Conservation (phyloP, 2,797 vertebrate species). For the Lagodon rhomboides region DNA sequence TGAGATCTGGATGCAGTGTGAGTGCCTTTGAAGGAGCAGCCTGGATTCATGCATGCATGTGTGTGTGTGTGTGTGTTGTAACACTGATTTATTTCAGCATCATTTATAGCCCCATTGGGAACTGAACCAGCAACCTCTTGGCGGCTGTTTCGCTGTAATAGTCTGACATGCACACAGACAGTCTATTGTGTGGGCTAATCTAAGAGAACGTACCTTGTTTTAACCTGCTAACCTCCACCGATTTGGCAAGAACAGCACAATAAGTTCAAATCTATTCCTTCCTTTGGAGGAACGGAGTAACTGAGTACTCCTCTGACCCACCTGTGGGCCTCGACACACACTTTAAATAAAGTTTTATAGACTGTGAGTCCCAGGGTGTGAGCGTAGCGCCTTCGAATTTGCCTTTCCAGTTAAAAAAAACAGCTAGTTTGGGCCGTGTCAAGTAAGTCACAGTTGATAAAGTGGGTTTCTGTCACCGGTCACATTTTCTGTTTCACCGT, state of each 20-base stretch:
- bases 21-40: constrained; percentile 20
- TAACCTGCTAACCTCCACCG: constrained; percentile 41
- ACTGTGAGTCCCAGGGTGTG: constrained; percentile 14
- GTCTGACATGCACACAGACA: constrained; percentile 25
- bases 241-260: constrained; percentile 14
- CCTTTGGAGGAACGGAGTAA: constrained; percentile 17
- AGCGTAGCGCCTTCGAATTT: constrained; percentile 10
- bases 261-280: constrained; percentile 10
- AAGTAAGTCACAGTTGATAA: constrained; percentile 26
- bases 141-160: constrained; percentile 45
- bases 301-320: constrained; percentile 43
- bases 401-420: constrained; percentile 45
- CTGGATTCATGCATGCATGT: constrained; percentile 23
- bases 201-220: constrained; percentile 45
- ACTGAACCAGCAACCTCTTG: constrained; percentile 56
- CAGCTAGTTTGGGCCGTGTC: constrained; percentile 39
- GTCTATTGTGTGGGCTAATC: constrained; percentile 45
- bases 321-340: constrained; percentile 25
- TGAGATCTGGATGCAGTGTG: constrained; percentile 16
- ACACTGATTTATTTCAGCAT: constrained; percentile 67
- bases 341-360: constrained; percentile 63
- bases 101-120: constrained; percentile 61
- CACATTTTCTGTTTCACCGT: constrained; percentile 25
- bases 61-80: constrained; percentile 36
- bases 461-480: constrained; percentile 28